Base-by-base conservation (phyloP, 2,797 vertebrate genomes). In the Tenualosa thibaudeaui region DNA sequence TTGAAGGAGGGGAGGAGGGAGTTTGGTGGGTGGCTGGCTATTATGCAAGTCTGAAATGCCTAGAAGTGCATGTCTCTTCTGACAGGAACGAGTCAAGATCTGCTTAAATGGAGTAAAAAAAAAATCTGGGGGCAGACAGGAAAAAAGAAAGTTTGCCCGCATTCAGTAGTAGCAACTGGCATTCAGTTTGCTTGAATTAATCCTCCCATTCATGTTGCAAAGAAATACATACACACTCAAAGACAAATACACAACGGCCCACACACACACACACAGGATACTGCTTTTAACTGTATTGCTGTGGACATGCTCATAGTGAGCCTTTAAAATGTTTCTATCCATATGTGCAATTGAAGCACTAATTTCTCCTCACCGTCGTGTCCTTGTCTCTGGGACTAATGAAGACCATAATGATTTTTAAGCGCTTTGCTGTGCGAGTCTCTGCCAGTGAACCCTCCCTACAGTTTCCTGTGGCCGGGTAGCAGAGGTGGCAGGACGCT, bases 261-360 rank as follows among this genome's bases (percentile, higher is more conserved):
- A 13, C 62, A 68, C 62, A 68, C 5, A 37, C 62, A 68, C 24
- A 68, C 62, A 68, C 62, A 37, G 26, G 5, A 46, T 40, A 65
- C 54, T 87, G 86, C 88, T 88, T 88, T 88, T 84, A 89, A 89
- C 83, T 85, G 84, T 82, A 81, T 81, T 84, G 84, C 84, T 86
- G 85, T 81, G 60, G 24, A 84, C 85, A 90, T 13, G 50, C 75
- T 84, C 8, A 1, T 37, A 87, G 88, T 87, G 60, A 81, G 26
- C 83, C 87, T 78, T 75, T 84, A 82, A 88, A 89, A 88, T 88
- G 84, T 89, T 89, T 86, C 84, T 85, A 86, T 86, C 78, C 65
- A 82, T 43, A 56, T 75, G 22, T 78, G 85, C 83, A 84, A 85
- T 88, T 86, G 88, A 88, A 84, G 84, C 31, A 65, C 71, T 78